Conservation (phyloP, 2,888 invertebrate species). For the Lasius fuliginosus region DNA sequence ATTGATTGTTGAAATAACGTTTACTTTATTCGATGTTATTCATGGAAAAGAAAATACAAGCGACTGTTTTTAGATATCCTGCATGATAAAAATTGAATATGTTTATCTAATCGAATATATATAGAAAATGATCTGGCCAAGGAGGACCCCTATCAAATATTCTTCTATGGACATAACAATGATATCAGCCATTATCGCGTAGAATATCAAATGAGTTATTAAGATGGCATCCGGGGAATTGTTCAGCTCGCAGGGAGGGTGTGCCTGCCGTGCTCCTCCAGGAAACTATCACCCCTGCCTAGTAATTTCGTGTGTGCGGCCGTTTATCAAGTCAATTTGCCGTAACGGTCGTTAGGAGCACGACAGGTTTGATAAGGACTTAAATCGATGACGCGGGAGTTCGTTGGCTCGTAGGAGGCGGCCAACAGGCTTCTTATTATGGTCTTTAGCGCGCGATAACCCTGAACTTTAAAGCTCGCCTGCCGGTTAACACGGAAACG, state of each 20-base stretch:
- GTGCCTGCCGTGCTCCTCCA: background rate
- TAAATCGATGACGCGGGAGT: constrained; percentile 60
- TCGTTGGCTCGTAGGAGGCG: constrained; percentile 58
- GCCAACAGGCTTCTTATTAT: constrained; percentile 62
- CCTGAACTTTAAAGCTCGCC: constrained; percentile 69
- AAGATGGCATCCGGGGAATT: constrained; percentile 29
- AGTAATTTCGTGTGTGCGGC: constrained; percentile 37
- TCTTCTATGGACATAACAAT: background rate
- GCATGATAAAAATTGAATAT: background rate
- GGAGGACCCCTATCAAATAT: constrained; percentile 2
- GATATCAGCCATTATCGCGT: constrained; percentile 34
- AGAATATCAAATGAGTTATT: constrained; percentile 48
- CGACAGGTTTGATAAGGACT: constrained; percentile 58
- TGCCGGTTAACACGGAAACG: constrained; percentile 61
- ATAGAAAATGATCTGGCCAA: background rate
- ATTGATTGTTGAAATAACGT: background rate
- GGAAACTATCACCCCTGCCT: constrained; percentile 8
- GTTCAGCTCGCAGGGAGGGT: constrained; percentile 24
- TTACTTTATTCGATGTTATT: background rate
- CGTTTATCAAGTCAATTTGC: constrained; percentile 52
- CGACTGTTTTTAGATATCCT: background rate
- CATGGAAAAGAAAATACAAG: background rate
- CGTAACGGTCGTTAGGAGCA: constrained; percentile 54
- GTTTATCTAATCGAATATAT: background rate
- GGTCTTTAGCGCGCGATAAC: constrained; percentile 65